Conservation (phyloP, 2,797 vertebrate species). For the Mormyrops boulengeri region DNA sequence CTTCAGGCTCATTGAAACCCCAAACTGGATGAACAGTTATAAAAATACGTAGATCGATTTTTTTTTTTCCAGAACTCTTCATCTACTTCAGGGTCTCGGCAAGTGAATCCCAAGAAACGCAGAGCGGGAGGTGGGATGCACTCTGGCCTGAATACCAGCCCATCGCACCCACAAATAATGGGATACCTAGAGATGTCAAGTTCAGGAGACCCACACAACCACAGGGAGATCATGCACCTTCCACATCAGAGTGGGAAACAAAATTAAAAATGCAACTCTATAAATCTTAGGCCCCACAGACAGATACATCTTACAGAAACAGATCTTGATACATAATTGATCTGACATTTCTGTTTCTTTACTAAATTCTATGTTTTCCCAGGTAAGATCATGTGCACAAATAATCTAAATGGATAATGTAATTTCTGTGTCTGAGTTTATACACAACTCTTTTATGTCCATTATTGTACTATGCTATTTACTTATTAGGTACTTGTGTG, state of each 20-base stretch:
- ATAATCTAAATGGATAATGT: background rate
- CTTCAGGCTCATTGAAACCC: background rate
- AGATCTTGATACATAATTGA: background rate
- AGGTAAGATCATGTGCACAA: background rate
- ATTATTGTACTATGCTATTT: background rate
- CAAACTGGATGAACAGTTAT: background rate
- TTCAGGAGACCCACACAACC: background rate
- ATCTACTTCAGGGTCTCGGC: background rate
- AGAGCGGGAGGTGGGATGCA: background rate
- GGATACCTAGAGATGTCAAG: background rate
- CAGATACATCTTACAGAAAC: no score
- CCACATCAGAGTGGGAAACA: background rate
- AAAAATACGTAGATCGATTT: background rate
- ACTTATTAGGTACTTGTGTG: background rate
- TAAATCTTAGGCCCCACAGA: background rate
- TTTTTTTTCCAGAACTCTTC: background rate
- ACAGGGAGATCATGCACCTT: background rate
- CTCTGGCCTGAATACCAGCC: background rate
- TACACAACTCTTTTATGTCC: background rate
- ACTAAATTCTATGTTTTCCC: background rate
- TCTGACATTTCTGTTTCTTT: background rate
- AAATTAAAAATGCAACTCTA: background rate
- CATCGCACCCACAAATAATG: background rate
- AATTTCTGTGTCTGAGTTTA: background rate
- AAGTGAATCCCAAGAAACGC: background rate